Evolutionary conservation across 2,113 vertebrate genomes (phyloP).

Genomic region (Heterochromis multidens): DNA sequence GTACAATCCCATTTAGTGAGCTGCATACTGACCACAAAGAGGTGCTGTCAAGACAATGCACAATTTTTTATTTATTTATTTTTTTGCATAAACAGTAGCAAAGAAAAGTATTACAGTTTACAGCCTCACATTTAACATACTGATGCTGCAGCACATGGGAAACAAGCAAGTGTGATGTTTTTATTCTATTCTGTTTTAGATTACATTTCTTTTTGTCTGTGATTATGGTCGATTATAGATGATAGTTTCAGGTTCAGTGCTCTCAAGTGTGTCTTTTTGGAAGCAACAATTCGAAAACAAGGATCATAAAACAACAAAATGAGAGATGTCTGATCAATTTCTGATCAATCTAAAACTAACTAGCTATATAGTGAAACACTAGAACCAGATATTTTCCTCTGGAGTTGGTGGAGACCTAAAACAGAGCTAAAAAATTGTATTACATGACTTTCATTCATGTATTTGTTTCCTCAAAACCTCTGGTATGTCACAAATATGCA

Average conservation of each 20-base stretch:
- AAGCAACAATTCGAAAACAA: not conserved
- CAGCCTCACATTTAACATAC: not conserved
- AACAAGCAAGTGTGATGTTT: not conserved
- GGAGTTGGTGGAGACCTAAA: not conserved
- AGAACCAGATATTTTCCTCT: not conserved
- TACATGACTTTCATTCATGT: not conserved
- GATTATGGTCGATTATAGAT: too few relatives aligned
- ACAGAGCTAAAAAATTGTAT: not conserved
- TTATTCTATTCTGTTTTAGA: not conserved
- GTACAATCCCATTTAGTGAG: not conserved
- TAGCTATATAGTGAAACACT: not conserved
- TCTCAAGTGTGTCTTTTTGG: not conserved
- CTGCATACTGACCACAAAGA: not conserved
- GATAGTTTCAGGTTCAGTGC: not conserved
- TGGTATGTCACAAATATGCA: too few relatives aligned
- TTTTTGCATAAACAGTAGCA: not conserved
- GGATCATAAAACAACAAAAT: not conserved
- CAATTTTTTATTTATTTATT: too few relatives aligned
- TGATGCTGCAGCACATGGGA: not conserved
- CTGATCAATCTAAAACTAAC: not conserved
- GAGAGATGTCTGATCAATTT: not conserved
- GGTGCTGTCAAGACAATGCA: not conserved
- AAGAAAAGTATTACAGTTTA: too few relatives aligned
- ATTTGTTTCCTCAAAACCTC: not conserved
- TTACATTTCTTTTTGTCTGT: not conserved